Base-by-base conservation (phyloP, 2,113 vertebrate species). In the Crotalus helleri region DNA sequence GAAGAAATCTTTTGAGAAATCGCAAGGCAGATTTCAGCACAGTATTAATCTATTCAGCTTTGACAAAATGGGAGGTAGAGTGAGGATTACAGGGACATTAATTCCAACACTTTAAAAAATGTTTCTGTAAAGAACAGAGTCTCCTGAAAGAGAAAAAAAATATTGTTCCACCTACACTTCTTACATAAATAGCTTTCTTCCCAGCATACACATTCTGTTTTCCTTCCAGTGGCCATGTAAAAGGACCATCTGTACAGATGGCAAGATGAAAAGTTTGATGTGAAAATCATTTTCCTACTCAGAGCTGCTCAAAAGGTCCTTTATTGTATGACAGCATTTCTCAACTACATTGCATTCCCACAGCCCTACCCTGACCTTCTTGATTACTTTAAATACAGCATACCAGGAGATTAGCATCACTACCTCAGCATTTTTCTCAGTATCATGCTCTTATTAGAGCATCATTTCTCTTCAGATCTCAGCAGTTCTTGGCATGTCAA, bases 111-210 rank as follows among this genome's bases (percentile, higher is more conserved):
- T 95, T 92, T 8, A 0, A 0, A 0, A 49, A n/a, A 74, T 46
- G 88, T 2, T 94, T 90, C 74, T 93, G 46, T 29, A 85, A 92
- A 74, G 90, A 92, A 87, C 26, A 19, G 17, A 1, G 86, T 92
- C 94, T 94, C 93, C 94, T 19, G 69, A 39, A 87, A 54, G 91
- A 46, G 24, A 19, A 11, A 64, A 89, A 58, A 61, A 93, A 92
- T 86, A 88, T 93, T 93, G 94, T 91, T 96, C 94, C 92, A 95
- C 95, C 94, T 94, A 95, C 95, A 19, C 87, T 61, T 54, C 4
- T 0, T 15, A 39, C 92, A 21, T 11, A 92, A 94, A 93, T 88
- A 94, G 90, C 92, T 90, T 86, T 91, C 1, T 51, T 91, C 0
- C 26, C 11, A 61, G 21, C 92, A 93, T 91, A 94, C 87, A 93